A percentile compares a stretch with the other conserved stretches of the same genome.
These are phyloP conservation scores for Cataglyphis altisquamis DNA, from an alignment of 2,888 invertebrate species.

Conservation along the genomic window DNA sequence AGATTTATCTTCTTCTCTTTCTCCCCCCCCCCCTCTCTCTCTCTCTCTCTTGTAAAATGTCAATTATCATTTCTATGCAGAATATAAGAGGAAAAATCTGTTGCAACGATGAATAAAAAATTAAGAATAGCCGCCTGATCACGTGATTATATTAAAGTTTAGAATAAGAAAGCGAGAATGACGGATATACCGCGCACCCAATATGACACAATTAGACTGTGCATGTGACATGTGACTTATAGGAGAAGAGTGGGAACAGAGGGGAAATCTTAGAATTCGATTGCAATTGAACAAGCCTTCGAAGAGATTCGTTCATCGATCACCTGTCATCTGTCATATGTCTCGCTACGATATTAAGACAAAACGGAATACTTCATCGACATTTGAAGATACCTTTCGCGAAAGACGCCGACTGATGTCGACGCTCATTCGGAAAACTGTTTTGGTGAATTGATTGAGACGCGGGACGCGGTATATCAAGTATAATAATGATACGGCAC, in stretches of 20 bases:
- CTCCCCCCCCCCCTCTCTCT: too few species aligned
- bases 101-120: not conserved
- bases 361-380: not conserved
- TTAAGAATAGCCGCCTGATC: not conserved
- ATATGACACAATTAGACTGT: conserved; percentile 4
- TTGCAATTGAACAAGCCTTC: not conserved
- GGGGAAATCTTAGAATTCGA: not conserved
- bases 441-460: not conserved
- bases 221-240: not conserved
- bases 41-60: not conserved
- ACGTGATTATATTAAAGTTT: not conserved
- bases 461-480: conserved; percentile 2
- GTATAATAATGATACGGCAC: conserved; percentile 50
- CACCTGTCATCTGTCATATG: not conserved
- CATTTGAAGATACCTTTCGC: not conserved
- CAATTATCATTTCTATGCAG: not conserved
- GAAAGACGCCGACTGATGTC: not conserved
- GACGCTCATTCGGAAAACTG: not conserved
- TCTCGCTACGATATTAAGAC: not conserved
- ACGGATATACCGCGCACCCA: not conserved
- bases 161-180: not conserved
- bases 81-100: not conserved
- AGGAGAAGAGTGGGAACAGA: not conserved
- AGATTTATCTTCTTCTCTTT: not conserved
- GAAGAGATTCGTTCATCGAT: not conserved